phyloP scores from a whole-genome alignment of 1,140 invertebrate genomes.

The Neodiprion virginianus region DNA sequence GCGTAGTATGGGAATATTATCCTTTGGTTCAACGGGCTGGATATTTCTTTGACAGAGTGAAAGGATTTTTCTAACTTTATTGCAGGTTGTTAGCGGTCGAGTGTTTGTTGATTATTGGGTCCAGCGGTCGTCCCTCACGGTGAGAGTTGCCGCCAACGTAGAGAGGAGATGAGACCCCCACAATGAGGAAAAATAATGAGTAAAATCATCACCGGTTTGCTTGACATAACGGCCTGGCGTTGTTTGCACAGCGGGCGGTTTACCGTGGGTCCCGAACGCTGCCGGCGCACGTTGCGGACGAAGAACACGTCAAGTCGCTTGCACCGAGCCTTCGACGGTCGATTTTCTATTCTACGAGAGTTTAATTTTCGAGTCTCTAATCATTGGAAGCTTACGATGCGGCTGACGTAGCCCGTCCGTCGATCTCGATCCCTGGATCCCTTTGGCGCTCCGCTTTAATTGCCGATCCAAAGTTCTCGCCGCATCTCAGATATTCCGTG shows the following conservation, averaged over 20 bases:
- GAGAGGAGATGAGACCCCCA: not conserved
- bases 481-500: not conserved
- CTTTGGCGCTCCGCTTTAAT: not conserved
- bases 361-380: conserved; percentile 1
- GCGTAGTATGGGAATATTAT: too few relatives aligned
- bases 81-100: not conserved
- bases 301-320: too few relatives aligned
- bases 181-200: conserved; percentile 34
- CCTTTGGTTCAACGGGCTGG: not conserved
- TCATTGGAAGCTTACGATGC: not conserved
- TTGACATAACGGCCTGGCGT: conserved; percentile 44
- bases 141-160: not conserved
- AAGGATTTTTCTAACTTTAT: not conserved
- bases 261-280: not conserved
- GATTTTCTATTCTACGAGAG: not conserved
- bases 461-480: not conserved
- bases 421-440: too few relatives aligned
- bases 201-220: conserved; percentile 46
- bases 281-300: too few relatives aligned
- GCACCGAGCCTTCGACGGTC: not conserved
- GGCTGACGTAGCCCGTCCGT: not conserved
- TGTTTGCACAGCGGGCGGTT: conserved; percentile 34
- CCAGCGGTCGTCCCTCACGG: not conserved
- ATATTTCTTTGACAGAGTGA: not conserved
- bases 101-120: conserved; percentile 5